Evolutionary conservation across 2,113 vertebrate genomes (phyloP), one percentile per base, ranked within the genome.

Genomic region (Dryoscopus gambensis): DNA sequence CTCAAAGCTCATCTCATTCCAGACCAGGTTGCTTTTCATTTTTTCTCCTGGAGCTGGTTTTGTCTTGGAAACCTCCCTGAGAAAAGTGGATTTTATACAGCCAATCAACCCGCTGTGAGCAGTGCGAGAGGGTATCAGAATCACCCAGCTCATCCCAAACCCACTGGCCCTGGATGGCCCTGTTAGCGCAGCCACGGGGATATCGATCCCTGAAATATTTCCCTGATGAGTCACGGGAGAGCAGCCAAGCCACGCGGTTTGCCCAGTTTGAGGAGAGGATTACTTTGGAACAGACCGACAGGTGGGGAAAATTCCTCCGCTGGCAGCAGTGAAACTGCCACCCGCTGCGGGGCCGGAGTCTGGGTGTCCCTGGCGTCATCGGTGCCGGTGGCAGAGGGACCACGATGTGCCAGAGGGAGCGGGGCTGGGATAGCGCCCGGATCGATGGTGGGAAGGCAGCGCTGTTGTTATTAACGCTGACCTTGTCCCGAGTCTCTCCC

Each of bases 301-400:
- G 82, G 78, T 59, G 91, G 80, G 75, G 75, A 57, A 49, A 85
- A 52, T 52, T 40, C 69, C 70, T 60, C 10, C 0, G 1, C 46
- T 35, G 80, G 83, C 52, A 69, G 87, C 52, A 0, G 2, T 2
- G 4, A 19, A 35, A 11, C 11, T n/a, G 16, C 65, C 59, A 46
- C 7, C 31, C 21, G 0, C 33, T 2, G 10, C 1, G 30, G 5
- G 16, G 11, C 20, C 2, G 59, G 88, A 37, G 49, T 0, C 44
- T 0, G 21, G 1, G 35, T 8, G 57, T 13, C 83, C 5, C 76
- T 4, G 7, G 35, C 12, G 25, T 79, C 42, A 30, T 2, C 27
- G 5, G 55, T 8, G 50, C 49, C 1, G 39, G 55, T 60, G 71
- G 39, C 81, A 23, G 86, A 64, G 67, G 75, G 84, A 33, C 15